These are phyloP conservation scores for Eustalomyia histrio DNA, from an alignment of 2,888 invertebrate species.

Conservation along the genomic window DNA sequence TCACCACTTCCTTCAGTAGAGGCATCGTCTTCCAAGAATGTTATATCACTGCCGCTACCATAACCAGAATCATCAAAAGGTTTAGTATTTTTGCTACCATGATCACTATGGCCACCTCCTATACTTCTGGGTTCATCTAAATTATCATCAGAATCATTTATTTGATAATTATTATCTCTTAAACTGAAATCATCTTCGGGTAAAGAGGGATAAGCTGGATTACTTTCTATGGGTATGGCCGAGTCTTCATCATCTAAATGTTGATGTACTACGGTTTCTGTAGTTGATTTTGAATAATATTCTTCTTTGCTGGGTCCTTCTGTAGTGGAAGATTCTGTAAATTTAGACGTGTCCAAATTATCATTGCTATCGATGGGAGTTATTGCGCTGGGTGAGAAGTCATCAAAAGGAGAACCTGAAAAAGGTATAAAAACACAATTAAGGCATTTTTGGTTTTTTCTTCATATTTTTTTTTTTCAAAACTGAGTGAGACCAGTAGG, in stretches of 20 bases:
- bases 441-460: no score
- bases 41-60: slow-evolving; percentile 69
- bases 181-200: slow-evolving; percentile 81
- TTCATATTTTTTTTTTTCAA: no score
- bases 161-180: slow-evolving; percentile 73
- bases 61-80: slow-evolving; percentile 65
- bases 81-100: slow-evolving; percentile 68
- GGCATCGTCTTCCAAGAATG: slow-evolving; percentile 43
- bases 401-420: slow-evolving; percentile 52
- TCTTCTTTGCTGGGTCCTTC: slow-evolving; percentile 64
- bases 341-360: slow-evolving; percentile 10
- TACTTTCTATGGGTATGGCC: slow-evolving; percentile 74
- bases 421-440: background rate
- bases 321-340: slow-evolving; percentile 55
- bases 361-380: slow-evolving; percentile 20
- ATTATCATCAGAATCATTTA: slow-evolving; percentile 73
- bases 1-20: slow-evolving; percentile 56
- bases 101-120: slow-evolving; percentile 60
- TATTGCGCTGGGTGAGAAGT: slow-evolving; percentile 19
- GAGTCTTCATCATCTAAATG: slow-evolving; percentile 74
- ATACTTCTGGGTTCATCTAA: slow-evolving; percentile 74
- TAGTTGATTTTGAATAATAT: slow-evolving; percentile 40
- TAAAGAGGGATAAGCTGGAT: slow-evolving; percentile 81
- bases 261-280: slow-evolving; percentile 58
- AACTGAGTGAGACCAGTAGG: no score